Evolutionary conservation across 1,140 invertebrate species (phyloP).

Genomic region (Zaprionus ornatus): DNA sequence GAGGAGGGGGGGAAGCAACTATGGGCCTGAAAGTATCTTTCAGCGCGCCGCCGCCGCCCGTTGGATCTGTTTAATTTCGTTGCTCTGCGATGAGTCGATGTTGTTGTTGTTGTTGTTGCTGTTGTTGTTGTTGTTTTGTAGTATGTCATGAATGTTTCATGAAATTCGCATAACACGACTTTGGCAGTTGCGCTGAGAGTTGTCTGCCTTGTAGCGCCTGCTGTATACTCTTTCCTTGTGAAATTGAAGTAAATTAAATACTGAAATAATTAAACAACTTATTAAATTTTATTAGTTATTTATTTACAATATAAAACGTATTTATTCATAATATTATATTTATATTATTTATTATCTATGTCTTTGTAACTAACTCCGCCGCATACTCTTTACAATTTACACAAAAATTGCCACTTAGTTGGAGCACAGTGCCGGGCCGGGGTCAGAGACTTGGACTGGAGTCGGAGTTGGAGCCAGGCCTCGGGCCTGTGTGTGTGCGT

Average conservation of each 20-base stretch:
- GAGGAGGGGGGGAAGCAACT: conserved; percentile 9
- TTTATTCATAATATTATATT: too few relatives aligned
- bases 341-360: too few relatives aligned
- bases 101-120: conserved; percentile 27
- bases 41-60: conserved; percentile 20
- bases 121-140: conserved; percentile 21
- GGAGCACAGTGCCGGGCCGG: background rate
- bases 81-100: conserved; percentile 8
- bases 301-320: too few relatives aligned
- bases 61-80: conserved; percentile 53
- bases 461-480: background rate
- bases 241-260: background rate
- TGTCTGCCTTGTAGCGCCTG: too few relatives aligned
- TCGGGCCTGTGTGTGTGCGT: conserved; percentile 31
- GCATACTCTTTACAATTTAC: background rate
- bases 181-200: background rate
- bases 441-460: too few relatives aligned
- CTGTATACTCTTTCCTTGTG: background rate
- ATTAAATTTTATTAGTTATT: too few relatives aligned
- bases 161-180: conserved; percentile 43
- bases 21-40: conserved; percentile 42
- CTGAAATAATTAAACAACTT: background rate
- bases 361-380: background rate
- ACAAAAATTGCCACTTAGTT: conserved; percentile 17
- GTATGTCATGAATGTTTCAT: conserved; percentile 60